These are phyloP conservation scores for Leucoma salicis DNA, from an alignment of 2,888 invertebrate species.

Conservation along the genomic window DNA sequence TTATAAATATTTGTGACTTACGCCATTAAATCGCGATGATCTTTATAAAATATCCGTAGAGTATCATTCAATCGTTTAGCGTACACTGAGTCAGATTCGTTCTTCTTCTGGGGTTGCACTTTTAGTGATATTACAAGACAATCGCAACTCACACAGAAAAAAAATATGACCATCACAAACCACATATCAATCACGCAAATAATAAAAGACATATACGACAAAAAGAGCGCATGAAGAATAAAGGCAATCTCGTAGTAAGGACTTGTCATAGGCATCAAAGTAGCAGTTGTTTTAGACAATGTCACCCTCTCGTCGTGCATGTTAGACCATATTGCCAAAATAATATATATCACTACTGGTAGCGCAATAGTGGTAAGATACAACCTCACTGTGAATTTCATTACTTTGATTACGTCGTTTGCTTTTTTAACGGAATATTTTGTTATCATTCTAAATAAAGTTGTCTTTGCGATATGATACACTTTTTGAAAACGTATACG, in stretches of 20 bases:
- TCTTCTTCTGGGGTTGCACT: constrained; percentile 19
- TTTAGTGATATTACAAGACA: constrained; percentile 39
- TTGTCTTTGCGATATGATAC: constrained; percentile 48
- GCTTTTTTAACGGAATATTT: constrained; percentile 28
- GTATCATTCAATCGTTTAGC: constrained; percentile 40
- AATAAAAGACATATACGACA: constrained; percentile 42
- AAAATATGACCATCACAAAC: constrained; percentile 51
- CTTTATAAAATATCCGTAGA: constrained; percentile 45
- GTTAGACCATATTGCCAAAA: constrained; percentile 49
- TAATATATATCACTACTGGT: constrained; percentile 43
- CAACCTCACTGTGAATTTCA: constrained; percentile 31
- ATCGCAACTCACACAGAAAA: constrained; percentile 47
- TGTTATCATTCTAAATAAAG: constrained; percentile 39
- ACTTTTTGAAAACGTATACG: constrained; percentile 39
- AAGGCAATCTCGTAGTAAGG: constrained; percentile 59
- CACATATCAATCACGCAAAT: constrained; percentile 52
- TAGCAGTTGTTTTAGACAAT: constrained; percentile 52
- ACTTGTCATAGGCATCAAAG: constrained; percentile 54
- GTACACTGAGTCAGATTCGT: constrained; percentile 36
- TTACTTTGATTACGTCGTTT: constrained; percentile 29
- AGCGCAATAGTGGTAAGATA: constrained; percentile 34
- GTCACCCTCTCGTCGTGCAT: constrained; percentile 43
- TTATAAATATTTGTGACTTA: constrained; percentile 39
- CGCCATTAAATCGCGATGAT: constrained; percentile 48
- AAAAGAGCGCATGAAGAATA: constrained; percentile 47